These are phyloP conservation scores for Hemicordylus capensis DNA, from an alignment of 2,113 vertebrate genomes.

Conservation along the genomic window DNA sequence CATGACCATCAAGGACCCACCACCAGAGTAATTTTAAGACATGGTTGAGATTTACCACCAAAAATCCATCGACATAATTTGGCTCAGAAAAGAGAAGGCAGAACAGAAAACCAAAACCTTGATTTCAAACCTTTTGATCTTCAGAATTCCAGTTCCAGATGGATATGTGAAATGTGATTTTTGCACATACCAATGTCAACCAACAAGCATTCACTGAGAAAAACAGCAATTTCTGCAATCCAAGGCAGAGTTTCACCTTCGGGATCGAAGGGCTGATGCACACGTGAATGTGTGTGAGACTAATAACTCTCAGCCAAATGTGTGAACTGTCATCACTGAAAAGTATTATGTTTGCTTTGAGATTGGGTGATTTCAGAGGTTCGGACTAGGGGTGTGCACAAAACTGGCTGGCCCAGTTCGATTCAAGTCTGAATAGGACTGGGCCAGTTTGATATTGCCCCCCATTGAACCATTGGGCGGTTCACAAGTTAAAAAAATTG, in stretches of 20 bases:
- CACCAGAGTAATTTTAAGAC: too few relatives aligned
- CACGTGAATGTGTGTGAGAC: fast-evolving
- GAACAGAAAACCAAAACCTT: not conserved
- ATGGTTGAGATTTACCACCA: not conserved
- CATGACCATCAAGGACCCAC: not conserved
- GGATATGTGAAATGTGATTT: not conserved
- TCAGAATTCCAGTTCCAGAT: not conserved
- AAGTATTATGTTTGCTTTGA: not conserved
- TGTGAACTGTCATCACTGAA: not conserved
- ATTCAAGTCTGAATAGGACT: too few relatives aligned
- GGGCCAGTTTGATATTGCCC: too few relatives aligned
- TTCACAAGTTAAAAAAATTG: too few relatives aligned
- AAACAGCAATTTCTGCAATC: not conserved
- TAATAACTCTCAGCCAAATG: not conserved
- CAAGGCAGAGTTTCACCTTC: not conserved
- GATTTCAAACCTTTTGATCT: not conserved
- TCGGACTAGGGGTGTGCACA: too few relatives aligned
- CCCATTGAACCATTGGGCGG: too few relatives aligned
- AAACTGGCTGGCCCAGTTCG: too few relatives aligned
- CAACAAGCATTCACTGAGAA: too few relatives aligned
- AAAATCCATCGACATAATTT: not conserved
- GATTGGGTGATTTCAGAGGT: too few relatives aligned
- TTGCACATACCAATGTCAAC: not conserved
- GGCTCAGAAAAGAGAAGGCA: not conserved
- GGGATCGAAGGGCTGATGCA: not conserved